Base-by-base conservation (phyloP, 2,888 invertebrate species). In the Drosophila kambysellisi region DNA sequence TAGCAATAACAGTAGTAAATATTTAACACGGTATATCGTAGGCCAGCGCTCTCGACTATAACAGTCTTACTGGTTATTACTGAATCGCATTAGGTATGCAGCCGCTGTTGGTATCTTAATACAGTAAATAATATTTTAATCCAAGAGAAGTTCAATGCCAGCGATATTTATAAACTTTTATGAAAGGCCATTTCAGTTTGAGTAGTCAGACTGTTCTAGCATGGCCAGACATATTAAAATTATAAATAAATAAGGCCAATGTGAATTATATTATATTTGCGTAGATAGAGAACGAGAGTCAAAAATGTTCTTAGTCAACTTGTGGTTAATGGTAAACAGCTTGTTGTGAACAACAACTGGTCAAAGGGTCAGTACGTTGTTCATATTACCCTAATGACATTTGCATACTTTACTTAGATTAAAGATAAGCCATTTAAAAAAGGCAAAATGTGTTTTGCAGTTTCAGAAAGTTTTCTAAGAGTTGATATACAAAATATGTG, bases 141-240 rank as follows among this genome's bases (percentile, higher is more conserved):
- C 73, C 64, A 79, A 76, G 66, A 61, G 58, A 76, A 68, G 67
- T 76, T 64, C 65, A 79, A 81, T 70, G 72, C 61, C 77, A 54
- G 56, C 72, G 60, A 63, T 82, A 73, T 85, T 88, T 88, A 82
- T 88, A 82, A 76, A 73, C 65, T 70, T 85, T 82, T 74, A 83
- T 59, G 76, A 67, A 60, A 29, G 53, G 33, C 71, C 51, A 70
- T 78, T 80, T 53, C 58, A 9, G 50, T 15, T 29, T 46, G 46
- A 58, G 37, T 56, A 17, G 30, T 12, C 56, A 33, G 50, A 17
- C 41, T 33, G 29, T 46, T 20, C 7, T 9, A 59, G 50, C 43
- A 39, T 12, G 43, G 29, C 54, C 50, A 50, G 17, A 46, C 52
- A 71, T 65, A 80, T 71, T 66, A 78, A 76, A 70, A 75, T 75